phyloP scores from a whole-genome alignment of 2,113 vertebrate species.

The Psittacus erithacus region DNA sequence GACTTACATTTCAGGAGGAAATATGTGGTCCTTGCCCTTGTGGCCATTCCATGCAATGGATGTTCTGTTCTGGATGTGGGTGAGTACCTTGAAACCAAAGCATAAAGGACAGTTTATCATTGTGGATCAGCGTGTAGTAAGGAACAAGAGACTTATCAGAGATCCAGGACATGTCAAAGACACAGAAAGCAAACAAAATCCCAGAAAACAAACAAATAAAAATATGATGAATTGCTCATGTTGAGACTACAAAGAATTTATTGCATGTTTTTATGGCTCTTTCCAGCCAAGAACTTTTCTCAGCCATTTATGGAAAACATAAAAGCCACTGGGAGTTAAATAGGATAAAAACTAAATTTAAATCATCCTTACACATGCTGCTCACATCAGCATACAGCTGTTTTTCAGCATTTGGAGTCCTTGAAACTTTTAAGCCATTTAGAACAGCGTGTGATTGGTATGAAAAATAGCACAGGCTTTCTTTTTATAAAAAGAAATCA shows the following conservation, averaged over 20 bases:
- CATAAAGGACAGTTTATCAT: neutral
- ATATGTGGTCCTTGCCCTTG: neutral
- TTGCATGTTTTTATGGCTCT: conserved; percentile 62
- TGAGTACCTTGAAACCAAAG: neutral
- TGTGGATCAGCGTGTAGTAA: neutral
- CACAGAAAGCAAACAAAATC: conserved; percentile 30
- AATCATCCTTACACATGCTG: conserved; percentile 73
- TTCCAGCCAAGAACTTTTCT: conserved; percentile 75
- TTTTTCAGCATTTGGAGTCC: conserved; percentile 65
- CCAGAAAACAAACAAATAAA: conserved; percentile 48
- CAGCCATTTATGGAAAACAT: conserved; percentile 75
- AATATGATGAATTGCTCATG: conserved; percentile 9
- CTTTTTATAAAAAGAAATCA: conserved; percentile 55
- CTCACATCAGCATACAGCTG: conserved; percentile 73
- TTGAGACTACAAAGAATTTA: conserved; percentile 64
- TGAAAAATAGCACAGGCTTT: conserved; percentile 68
- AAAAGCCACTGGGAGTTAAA: conserved; percentile 76
- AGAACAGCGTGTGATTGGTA: conserved; percentile 57
- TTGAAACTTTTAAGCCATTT: conserved; percentile 55
- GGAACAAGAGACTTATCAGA: neutral
- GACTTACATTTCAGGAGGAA: neutral
- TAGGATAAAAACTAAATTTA: conserved; percentile 71
- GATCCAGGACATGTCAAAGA: neutral
- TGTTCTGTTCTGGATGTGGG: neutral
- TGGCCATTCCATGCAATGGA: neutral